Conservation (phyloP, 2,888 invertebrate species). For the Drepanosiphum platanoidis region DNA sequence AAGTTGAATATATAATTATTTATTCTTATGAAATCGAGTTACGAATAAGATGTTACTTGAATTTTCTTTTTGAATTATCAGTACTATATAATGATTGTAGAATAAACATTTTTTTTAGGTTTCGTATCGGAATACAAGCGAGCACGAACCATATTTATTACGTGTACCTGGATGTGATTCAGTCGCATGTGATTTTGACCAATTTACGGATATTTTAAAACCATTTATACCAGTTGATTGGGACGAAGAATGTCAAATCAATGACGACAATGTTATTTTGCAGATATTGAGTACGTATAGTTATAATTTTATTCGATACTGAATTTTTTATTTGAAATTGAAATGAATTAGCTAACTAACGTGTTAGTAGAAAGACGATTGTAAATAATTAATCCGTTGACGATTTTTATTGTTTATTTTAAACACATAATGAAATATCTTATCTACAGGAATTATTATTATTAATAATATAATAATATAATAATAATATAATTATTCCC, state of each 20-base stretch:
- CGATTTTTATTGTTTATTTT: too few species aligned
- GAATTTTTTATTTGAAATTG: neutral
- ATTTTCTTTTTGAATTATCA: too few species aligned
- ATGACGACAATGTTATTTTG: neutral
- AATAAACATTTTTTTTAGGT: conserved; percentile 13
- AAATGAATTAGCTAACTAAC: neutral
- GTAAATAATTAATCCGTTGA: neutral
- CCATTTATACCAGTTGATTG: neutral
- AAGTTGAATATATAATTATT: too few species aligned
- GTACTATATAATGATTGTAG: neutral
- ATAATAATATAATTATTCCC: too few species aligned
- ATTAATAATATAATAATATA: too few species aligned
- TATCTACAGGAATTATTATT: neutral
- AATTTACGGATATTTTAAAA: neutral
- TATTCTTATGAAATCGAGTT: too few species aligned
- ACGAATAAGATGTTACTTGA: too few species aligned
- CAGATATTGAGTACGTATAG: conserved; percentile 5
- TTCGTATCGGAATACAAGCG: conserved; percentile 40
- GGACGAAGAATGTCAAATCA: neutral
- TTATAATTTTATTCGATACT: neutral
- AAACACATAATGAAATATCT: too few species aligned
- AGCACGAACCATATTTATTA: conserved; percentile 25
- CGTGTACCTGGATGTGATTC: conserved; percentile 33
- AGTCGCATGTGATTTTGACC: neutral
- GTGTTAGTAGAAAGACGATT: too few species aligned